A percentile compares a stretch with the other conserved stretches of the same genome.
These are phyloP conservation scores for Stichodactyla helianthus DNA, from an alignment of 64 coral and sea anemone genomes.

Conservation along the genomic window DNA sequence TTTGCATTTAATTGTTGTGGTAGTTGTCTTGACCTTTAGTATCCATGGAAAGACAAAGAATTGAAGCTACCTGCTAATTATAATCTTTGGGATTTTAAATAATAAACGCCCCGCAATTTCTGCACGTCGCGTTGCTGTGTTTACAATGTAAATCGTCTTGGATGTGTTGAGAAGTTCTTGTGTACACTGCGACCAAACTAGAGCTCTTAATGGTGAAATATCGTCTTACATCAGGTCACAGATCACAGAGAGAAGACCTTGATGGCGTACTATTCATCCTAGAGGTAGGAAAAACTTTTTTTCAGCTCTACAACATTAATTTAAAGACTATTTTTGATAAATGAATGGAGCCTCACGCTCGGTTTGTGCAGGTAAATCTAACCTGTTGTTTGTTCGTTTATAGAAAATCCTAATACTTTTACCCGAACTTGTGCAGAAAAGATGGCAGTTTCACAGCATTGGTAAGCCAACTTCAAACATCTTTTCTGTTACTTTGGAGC, in stretches of 20 bases:
- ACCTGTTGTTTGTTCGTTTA: conserved; percentile 2
- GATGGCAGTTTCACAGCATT: conserved; percentile 96
- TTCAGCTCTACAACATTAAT: not conserved
- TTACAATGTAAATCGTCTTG: conserved; percentile 21
- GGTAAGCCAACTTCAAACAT: conserved; percentile 40
- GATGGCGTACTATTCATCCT: conserved; percentile 81
- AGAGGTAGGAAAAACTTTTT: conserved; percentile 59
- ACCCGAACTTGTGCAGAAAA: conserved; percentile 78
- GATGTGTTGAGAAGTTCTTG: conserved; percentile 14
- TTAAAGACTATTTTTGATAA: not conserved
- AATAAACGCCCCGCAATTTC: not conserved
- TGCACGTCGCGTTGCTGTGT: conserved; percentile 24
- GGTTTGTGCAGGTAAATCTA: not conserved
- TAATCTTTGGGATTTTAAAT: not conserved
- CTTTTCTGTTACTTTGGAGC: too few species aligned
- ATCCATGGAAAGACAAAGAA: conserved; percentile 11
- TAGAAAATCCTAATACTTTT: conserved; percentile 92
- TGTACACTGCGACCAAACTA: not conserved
- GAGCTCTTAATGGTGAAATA: not conserved
- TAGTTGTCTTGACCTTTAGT: not conserved
- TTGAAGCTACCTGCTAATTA: not conserved
- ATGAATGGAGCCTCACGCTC: not conserved
- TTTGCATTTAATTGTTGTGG: not conserved
- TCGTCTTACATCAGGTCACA: conserved; percentile 57
- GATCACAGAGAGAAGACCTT: conserved; percentile 84